A percentile compares a stretch with the other conserved stretches of the same genome.
These are phyloP conservation scores for Chrosomus eos DNA, from an alignment of 2,797 vertebrate species.

Conservation along the genomic window DNA sequence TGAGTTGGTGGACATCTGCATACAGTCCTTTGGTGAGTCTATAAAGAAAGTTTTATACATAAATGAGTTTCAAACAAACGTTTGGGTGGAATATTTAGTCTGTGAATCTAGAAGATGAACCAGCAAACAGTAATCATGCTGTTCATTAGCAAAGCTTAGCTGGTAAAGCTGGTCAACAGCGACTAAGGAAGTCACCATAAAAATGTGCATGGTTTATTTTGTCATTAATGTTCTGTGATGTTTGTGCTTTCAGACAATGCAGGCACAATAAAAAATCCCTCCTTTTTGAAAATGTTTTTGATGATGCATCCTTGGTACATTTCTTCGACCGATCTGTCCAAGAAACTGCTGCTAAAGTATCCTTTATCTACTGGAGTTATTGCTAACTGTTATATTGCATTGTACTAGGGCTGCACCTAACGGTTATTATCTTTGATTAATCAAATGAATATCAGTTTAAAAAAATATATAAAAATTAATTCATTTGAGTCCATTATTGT, in stretches of 20 bases:
- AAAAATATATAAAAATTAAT: background rate
- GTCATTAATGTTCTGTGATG: conserved; percentile 18
- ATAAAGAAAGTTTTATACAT: background rate
- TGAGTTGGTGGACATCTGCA: conserved; percentile 83
- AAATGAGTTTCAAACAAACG: background rate
- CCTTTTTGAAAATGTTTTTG: conserved; percentile 87
- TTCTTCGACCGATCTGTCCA: conserved; percentile 85
- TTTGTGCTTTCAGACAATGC: conserved; percentile 76
- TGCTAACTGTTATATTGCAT: background rate
- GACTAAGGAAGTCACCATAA: background rate
- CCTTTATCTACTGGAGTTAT: conserved; percentile 67
- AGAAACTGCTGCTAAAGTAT: conserved; percentile 88
- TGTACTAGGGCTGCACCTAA: background rate
- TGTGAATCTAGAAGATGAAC: background rate
- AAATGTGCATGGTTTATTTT: background rate
- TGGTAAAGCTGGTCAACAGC: background rate
- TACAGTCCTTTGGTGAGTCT: conserved; percentile 84
- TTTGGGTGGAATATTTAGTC: background rate
- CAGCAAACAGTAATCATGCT: background rate
- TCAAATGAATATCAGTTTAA: background rate
- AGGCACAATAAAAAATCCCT: conserved; percentile 79
- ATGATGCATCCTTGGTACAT: conserved; percentile 97
- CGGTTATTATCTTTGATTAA: background rate
- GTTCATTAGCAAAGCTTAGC: background rate
- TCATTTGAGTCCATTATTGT: background rate